These are phyloP conservation scores for Cassiopea andromeda DNA, from an alignment of 30 jellyfish, hydroid and myxozoan genomes.

Conservation along the genomic window DNA sequence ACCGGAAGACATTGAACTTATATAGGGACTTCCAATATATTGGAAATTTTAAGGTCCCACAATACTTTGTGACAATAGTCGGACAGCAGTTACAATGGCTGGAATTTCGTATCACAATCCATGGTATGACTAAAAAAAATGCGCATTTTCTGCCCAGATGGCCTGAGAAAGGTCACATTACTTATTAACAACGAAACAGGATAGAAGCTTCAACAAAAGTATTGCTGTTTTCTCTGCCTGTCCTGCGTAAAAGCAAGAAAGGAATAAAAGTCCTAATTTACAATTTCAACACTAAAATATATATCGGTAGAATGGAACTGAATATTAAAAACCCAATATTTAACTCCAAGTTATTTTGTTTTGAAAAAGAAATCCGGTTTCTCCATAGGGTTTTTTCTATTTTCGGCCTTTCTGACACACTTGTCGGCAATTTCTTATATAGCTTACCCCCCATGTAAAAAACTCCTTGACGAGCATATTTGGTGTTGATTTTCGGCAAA, in stretches of 20 bases:
- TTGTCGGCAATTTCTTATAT: background rate
- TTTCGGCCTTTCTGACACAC: too few relatives aligned
- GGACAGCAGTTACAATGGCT: too few relatives aligned
- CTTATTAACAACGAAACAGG: too few relatives aligned
- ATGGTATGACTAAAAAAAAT: too few relatives aligned
- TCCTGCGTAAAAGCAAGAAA: slow-evolving; percentile 42
- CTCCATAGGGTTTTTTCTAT: slow-evolving; percentile 5
- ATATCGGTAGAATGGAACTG: background rate
- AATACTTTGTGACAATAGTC: too few relatives aligned
- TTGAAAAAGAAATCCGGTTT: slow-evolving; percentile 6
- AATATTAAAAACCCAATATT: background rate
- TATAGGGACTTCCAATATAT: too few relatives aligned
- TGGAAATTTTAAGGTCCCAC: too few relatives aligned
- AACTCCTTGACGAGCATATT: background rate
- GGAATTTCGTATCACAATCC: too few relatives aligned
- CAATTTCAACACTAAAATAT: background rate
- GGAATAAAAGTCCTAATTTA: background rate
- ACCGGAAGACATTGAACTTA: too few relatives aligned
- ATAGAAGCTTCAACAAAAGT: background rate
- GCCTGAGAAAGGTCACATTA: too few relatives aligned
- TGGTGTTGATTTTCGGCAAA: slow-evolving; percentile 30
- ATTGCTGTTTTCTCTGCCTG: slow-evolving; percentile 21
- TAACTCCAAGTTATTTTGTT: background rate
- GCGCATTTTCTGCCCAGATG: too few relatives aligned
- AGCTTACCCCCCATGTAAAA: background rate